A percentile compares a stretch with the other conserved stretches of the same genome.
Evolutionary conservation across 2,113 vertebrate genomes (phyloP).

Genomic region (Rhadina sibilatrix): DNA sequence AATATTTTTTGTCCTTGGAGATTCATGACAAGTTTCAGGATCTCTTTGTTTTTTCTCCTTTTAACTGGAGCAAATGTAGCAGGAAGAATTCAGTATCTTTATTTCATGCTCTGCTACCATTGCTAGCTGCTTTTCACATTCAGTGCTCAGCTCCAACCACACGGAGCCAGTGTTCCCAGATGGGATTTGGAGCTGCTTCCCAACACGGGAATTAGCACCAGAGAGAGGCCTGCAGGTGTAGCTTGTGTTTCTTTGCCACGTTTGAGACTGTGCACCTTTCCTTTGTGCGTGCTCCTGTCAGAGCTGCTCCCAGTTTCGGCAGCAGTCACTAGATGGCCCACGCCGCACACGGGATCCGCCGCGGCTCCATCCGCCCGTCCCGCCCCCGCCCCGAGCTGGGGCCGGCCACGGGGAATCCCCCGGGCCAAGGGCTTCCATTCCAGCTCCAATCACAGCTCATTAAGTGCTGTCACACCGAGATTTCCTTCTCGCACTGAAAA

Average conservation of each 20-base stretch:
- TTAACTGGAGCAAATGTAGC: background rate
- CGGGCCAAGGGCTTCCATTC: too few relatives aligned
- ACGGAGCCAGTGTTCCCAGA: rapidly evolving
- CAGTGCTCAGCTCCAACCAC: background rate
- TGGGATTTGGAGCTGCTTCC: background rate
- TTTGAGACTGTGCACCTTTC: rapidly evolving
- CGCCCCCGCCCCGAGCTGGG: background rate
- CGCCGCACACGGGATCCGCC: background rate
- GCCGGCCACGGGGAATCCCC: background rate
- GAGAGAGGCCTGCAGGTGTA: rapidly evolving
- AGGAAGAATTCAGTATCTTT: background rate
- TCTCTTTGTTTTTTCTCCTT: background rate
- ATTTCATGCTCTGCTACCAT: rapidly evolving
- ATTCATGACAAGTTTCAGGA: background rate
- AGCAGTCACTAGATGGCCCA: conserved; percentile 67
- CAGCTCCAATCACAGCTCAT: background rate
- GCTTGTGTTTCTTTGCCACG: rapidly evolving
- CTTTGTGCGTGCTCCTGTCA: background rate
- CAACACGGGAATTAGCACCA: rapidly evolving
- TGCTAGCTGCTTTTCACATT: background rate
- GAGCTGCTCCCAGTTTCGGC: rapidly evolving
- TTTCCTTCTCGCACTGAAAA: background rate
- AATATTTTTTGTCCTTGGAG: background rate
- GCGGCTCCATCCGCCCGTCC: background rate
- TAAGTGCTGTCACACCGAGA: background rate